A percentile compares a stretch with the other conserved stretches of the same genome.
phyloP scores from a whole-genome alignment of 2,888 invertebrate genomes.

The Caenorhabditis becei region DNA sequence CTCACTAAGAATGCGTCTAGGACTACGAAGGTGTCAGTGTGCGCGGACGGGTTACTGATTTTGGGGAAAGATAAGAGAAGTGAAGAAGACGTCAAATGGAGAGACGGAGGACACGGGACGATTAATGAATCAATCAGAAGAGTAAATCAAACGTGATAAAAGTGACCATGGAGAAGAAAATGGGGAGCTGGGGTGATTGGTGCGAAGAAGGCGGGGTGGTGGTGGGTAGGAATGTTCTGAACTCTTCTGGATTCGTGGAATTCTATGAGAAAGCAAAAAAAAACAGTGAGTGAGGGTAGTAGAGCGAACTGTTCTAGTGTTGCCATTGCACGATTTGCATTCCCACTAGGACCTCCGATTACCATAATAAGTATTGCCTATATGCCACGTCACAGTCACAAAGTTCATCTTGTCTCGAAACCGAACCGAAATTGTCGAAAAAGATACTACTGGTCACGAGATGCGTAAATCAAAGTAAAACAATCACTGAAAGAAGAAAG shows the following conservation, averaged over 20 bases:
- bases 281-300: background rate
- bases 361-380: background rate
- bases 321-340: background rate
- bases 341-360: background rate
- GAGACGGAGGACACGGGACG: constrained; percentile 7
- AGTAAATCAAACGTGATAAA: constrained; percentile 60
- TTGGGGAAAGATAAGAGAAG: constrained; percentile 29
- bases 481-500: constrained; percentile 15
- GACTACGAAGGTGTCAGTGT: constrained; percentile 25
- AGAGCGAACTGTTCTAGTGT: background rate
- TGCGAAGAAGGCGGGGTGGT: background rate
- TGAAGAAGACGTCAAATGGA: constrained; percentile 16
- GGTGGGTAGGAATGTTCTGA: constrained; percentile 1
- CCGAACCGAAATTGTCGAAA: background rate
- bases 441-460: constrained; percentile 22
- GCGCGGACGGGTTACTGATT: constrained; percentile 37
- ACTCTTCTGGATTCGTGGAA: background rate
- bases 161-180: constrained; percentile 47
- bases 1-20: constrained; percentile 13
- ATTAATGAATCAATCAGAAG: constrained; percentile 59
- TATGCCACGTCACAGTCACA: constrained; percentile 10
- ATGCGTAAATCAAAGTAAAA: constrained; percentile 27
- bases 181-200: constrained; percentile 45
- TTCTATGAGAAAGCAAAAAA: background rate
- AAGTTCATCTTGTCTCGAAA: constrained; percentile 9